Evolutionary conservation across 2,797 vertebrate species (phyloP).

Genomic region (Manis javanica): DNA sequence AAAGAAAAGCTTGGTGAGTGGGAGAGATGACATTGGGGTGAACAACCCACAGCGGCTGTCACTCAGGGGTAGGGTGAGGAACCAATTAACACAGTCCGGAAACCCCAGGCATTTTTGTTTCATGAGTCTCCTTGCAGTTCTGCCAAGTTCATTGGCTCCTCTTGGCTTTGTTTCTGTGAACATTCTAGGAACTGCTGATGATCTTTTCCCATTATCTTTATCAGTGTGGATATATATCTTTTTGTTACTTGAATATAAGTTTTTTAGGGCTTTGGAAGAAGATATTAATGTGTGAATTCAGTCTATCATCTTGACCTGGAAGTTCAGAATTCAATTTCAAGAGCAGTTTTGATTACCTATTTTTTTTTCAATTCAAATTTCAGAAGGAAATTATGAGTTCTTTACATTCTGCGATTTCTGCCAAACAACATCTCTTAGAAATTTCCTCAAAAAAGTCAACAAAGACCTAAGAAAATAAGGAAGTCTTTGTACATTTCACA

Average conservation of each 20-base stretch:
- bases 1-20: background rate
- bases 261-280: background rate
- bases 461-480: background rate
- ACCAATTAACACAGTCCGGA: background rate
- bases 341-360: background rate
- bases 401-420: background rate
- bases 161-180: background rate
- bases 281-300: background rate
- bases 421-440: background rate
- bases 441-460: background rate
- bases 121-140: background rate
- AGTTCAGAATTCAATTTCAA: conserved; percentile 1
- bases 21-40: background rate
- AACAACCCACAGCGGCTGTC: background rate
- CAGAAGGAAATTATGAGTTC: background rate
- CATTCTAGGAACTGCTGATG: background rate
- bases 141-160: background rate
- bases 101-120: background rate
- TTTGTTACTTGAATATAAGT: background rate
- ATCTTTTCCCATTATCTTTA: background rate
- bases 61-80: background rate
- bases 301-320: background rate
- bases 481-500: background rate
- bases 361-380: background rate
- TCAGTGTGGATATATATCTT: background rate